Evolutionary conservation across 2,113 vertebrate species (phyloP).

Genomic region (Oceanodroma tethys): DNA sequence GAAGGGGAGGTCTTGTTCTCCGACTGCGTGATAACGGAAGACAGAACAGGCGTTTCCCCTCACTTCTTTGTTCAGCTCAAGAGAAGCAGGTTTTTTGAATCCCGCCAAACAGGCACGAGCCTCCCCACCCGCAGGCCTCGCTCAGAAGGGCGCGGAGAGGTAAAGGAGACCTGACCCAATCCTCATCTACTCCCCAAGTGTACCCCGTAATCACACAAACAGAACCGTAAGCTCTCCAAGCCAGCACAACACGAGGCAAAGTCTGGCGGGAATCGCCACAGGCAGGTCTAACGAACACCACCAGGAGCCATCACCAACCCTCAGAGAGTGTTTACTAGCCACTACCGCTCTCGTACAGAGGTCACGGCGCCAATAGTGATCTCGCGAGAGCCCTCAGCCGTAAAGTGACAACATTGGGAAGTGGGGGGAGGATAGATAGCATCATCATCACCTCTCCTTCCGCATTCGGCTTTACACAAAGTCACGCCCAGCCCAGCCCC

Average conservation of each 20-base stretch:
- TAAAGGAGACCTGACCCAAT: neutral
- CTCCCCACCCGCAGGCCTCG: neutral
- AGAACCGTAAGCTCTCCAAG: neutral
- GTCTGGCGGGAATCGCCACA: neutral
- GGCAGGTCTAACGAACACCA: neutral
- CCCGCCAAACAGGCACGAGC: neutral
- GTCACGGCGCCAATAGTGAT: constrained; percentile 67
- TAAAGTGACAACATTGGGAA: neutral
- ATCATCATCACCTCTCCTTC: neutral
- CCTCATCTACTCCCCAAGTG: neutral
- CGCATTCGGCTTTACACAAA: neutral
- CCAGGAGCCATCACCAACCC: neutral
- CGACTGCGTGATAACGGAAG: neutral
- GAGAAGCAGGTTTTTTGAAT: neutral
- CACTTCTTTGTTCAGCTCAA: constrained; percentile 43
- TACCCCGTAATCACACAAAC: neutral
- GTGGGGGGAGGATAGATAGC: neutral
- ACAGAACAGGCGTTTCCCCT: neutral
- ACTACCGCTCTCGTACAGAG: constrained; percentile 65
- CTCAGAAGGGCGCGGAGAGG: neutral
- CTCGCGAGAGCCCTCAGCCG: constrained; percentile 18
- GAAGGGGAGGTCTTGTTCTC: neutral
- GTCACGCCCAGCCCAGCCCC: neutral
- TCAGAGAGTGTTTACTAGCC: constrained; percentile 62
- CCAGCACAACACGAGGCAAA: neutral